Evolutionary conservation across 2,888 invertebrate genomes (phyloP), one percentile per base, ranked within the genome.

Genomic region (Drosophila colorata): DNA sequence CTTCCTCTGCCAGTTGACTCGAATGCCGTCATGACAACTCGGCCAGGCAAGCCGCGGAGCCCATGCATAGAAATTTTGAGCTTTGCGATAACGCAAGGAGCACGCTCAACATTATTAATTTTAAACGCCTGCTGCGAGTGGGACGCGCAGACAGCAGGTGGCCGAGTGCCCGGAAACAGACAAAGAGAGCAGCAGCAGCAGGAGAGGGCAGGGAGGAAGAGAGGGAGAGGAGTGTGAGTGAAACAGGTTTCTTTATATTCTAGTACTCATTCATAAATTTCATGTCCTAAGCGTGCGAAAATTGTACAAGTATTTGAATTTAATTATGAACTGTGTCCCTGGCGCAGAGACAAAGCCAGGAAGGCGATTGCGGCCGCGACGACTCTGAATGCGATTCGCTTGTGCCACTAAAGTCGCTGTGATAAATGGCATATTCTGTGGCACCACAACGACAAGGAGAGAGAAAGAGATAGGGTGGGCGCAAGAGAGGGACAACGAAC

Each of bases 281-380:
- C 56, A 68, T 77, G 78, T 74, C 86, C 74, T 80, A 86, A 88
- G 88, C 78, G 88, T 76, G 76, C 57, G 66, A 77, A 80, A 85
- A 78, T 78, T 72, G 74, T 77, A 74, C 80, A 79, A 85, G 85
- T 80, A 86, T 85, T 85, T 85, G 83, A 86, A 85, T 85, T 85
- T 85, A 85, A 85, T 85, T 85, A 85, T 86, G 80, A 85, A 80
- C 83, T 80, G 59, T 63, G 82, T 78, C 74, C 78, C 69, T 57
- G 63, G 37, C 63, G 37, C 38, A 44, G 20, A 74, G 78, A 84
- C 85, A 84, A 87, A 76, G 66, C 69, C 47, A 53, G 55, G 23
- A 51, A 28, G 60, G 48, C 37, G 53, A 69, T 46, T 47, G 48
- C 23, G 49, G 40, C 33, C 20, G 40, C 60, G 60, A 44, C 37